Percentiles rank a stretch among this genome's conserved stretches.
phyloP scores from a whole-genome alignment of 2,113 vertebrate species.

The Pachycephala philippinensis region DNA sequence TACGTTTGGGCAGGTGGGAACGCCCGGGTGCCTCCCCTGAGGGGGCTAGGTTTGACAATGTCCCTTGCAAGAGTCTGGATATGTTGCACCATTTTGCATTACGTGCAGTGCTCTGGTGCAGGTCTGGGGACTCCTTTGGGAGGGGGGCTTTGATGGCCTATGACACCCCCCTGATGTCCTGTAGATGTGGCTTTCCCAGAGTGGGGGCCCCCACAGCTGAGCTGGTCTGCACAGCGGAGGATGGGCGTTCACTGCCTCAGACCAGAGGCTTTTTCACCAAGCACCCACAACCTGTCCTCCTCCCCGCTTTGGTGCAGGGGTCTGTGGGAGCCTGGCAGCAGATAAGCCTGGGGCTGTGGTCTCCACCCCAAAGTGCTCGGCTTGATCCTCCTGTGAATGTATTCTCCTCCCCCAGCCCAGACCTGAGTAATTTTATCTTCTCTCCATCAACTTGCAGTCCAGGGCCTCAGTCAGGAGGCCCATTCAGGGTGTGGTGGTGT shows the following conservation, averaged over 20 bases:
- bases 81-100: not conserved
- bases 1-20: not conserved
- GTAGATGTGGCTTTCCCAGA: accelerated
- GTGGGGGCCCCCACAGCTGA: not conserved
- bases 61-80: not conserved
- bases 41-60: not conserved
- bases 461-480: not conserved
- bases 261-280: not conserved
- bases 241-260: accelerated
- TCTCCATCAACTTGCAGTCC: not conserved
- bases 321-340: not conserved
- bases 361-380: not conserved
- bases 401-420: not conserved
- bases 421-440: not conserved
- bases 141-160: not conserved
- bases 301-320: accelerated
- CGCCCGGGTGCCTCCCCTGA: not conserved
- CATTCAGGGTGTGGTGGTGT: not conserved
- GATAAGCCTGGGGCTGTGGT: not conserved
- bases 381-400: not conserved
- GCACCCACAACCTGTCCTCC: not conserved
- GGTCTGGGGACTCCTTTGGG: not conserved
- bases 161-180: no score
- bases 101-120: no score
- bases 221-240: not conserved